A percentile compares a stretch with the other conserved stretches of the same genome.
Evolutionary conservation across 2,888 invertebrate genomes (phyloP).

Genomic region (Trichogramma evanescens): DNA sequence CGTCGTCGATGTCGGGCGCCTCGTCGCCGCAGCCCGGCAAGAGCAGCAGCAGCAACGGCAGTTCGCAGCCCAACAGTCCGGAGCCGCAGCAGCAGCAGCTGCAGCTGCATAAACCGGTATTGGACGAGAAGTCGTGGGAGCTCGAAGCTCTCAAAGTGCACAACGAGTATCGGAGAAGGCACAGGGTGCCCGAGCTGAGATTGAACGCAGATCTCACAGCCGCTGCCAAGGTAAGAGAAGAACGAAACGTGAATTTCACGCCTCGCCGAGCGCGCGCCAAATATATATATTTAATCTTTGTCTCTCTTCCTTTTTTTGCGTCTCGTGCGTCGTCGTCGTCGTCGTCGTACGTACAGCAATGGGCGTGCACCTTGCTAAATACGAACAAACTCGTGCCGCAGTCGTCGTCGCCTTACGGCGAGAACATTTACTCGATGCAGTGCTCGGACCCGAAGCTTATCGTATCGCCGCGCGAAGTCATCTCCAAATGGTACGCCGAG

Average conservation of each 20-base stretch:
- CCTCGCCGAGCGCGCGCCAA: no score
- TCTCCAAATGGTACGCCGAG: slow-evolving; percentile 73
- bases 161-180: slow-evolving; percentile 57
- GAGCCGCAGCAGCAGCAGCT: slow-evolving; percentile 20
- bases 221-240: slow-evolving; percentile 38
- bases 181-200: slow-evolving; percentile 53
- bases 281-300: neutral
- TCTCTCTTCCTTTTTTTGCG: neutral
- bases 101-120: slow-evolving; percentile 20
- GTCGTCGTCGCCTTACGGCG: slow-evolving; percentile 48
- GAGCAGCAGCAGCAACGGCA: slow-evolving; percentile 24
- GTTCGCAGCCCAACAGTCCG: no score
- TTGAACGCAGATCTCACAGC: slow-evolving; percentile 50
- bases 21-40: slow-evolving; percentile 18
- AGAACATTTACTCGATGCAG: slow-evolving; percentile 67
- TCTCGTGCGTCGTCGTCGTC: neutral
- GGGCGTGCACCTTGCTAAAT: slow-evolving; percentile 41
- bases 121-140: slow-evolving; percentile 37
- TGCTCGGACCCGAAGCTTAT: slow-evolving; percentile 60
- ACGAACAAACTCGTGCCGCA: slow-evolving; percentile 44
- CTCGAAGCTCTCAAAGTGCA: slow-evolving; percentile 54
- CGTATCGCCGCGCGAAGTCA: slow-evolving; percentile 61
- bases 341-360: slow-evolving; percentile 31
- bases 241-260: neutral
- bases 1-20: neutral